Evolutionary conservation across 92 coral and sea anemone genomes (phyloP).

Genomic region (Porites lobata): DNA sequence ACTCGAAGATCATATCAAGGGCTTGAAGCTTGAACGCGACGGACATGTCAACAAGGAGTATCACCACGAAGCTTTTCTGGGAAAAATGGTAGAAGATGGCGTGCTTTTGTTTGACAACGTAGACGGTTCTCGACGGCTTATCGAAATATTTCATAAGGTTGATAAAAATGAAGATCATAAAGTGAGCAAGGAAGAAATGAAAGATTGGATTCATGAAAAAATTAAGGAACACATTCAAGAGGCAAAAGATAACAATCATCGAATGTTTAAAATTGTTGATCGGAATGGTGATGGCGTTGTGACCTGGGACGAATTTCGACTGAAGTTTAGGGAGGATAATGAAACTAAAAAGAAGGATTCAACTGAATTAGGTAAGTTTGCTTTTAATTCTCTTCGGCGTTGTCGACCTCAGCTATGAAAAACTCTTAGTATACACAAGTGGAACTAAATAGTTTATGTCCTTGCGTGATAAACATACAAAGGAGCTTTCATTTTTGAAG

Average conservation of each 20-base stretch:
- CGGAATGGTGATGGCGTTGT: slow-evolving; percentile 69
- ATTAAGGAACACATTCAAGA: slow-evolving; percentile 90
- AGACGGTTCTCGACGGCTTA: slow-evolving; percentile 88
- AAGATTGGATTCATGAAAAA: slow-evolving; percentile 89
- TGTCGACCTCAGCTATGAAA: neutral
- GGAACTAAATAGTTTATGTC: no score
- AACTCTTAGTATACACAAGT: neutral
- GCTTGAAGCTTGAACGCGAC: slow-evolving; percentile 92
- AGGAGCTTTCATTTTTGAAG: neutral
- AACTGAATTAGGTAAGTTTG: slow-evolving; percentile 28
- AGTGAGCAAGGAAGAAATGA: slow-evolving; percentile 85
- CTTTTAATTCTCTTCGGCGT: neutral
- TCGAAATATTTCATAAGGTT: slow-evolving; percentile 93
- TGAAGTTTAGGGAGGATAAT: slow-evolving; percentile 81
- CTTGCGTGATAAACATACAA: neutral
- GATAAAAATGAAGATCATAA: slow-evolving; percentile 88
- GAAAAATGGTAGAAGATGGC: slow-evolving; percentile 91
- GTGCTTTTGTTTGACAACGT: slow-evolving; percentile 85
- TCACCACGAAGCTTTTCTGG: slow-evolving; percentile 98
- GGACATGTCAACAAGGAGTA: slow-evolving; percentile 93
- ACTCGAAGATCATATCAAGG: slow-evolving; percentile 93
- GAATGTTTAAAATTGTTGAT: slow-evolving; percentile 80
- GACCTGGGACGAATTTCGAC: slow-evolving; percentile 79
- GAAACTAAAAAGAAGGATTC: slow-evolving; percentile 51
- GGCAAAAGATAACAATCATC: slow-evolving; percentile 74